These are phyloP conservation scores for Coenonympha glycerion DNA, from an alignment of 2,888 invertebrate species.

Conservation along the genomic window DNA sequence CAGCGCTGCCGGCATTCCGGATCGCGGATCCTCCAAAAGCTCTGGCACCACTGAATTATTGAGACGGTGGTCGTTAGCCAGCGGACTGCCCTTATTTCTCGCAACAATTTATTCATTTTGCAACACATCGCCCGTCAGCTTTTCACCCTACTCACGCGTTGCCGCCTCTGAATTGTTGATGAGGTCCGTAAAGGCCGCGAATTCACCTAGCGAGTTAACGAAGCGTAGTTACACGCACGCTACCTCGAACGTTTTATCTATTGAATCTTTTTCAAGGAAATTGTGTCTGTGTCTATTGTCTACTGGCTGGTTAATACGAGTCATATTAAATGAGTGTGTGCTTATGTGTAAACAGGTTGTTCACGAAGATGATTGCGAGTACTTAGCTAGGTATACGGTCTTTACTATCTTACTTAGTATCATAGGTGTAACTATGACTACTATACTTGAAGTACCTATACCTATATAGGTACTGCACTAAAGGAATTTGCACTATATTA, in stretches of 20 bases:
- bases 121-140: slow-evolving; percentile 70
- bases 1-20: slow-evolving; percentile 11
- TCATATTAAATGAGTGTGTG: slow-evolving; percentile 18
- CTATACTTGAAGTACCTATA: no score
- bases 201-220: slow-evolving; percentile 58
- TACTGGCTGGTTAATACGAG: slow-evolving; percentile 17
- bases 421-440: no score
- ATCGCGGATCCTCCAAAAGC: slow-evolving; percentile 33
- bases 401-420: no score
- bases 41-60: slow-evolving; percentile 57
- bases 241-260: slow-evolving; percentile 26
- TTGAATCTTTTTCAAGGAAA: slow-evolving; percentile 28
- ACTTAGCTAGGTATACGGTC: no score
- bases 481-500: no score
- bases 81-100: slow-evolving; percentile 73
- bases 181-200: slow-evolving; percentile 70
- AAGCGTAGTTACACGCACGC: slow-evolving; percentile 50
- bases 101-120: slow-evolving; percentile 74
- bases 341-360: slow-evolving; percentile 9
- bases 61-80: slow-evolving; percentile 57
- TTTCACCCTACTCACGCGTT: slow-evolving; percentile 63
- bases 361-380: not conserved
- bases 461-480: no score
- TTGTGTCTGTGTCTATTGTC: slow-evolving; percentile 12
- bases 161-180: slow-evolving; percentile 68